phyloP scores from a whole-genome alignment of 2,888 invertebrate genomes.

The Hydrotaea diabolus region DNA sequence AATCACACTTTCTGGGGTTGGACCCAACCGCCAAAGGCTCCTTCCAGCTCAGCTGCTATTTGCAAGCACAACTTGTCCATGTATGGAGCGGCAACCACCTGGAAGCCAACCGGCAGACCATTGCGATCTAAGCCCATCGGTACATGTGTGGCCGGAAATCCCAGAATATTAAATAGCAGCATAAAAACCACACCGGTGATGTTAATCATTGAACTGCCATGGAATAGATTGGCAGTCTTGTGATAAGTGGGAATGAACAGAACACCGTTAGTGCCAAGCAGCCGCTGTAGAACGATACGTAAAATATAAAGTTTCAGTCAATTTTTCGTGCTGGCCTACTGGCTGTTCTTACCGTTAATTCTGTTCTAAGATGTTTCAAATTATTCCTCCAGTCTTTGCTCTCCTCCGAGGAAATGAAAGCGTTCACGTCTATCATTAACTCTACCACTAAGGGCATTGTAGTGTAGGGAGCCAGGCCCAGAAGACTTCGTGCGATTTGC shows the following conservation, averaged over 20 bases:
- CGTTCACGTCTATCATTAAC: slow-evolving; percentile 71
- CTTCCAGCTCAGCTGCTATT: slow-evolving; percentile 90
- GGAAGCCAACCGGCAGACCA: slow-evolving; percentile 88
- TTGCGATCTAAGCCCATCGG: slow-evolving; percentile 85
- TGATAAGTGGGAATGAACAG: slow-evolving; percentile 88
- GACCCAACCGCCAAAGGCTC: slow-evolving; percentile 91
- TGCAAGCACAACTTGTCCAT: slow-evolving; percentile 91
- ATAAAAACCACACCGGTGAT: slow-evolving; percentile 72
- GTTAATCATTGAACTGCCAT: slow-evolving; percentile 83
- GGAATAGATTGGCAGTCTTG: slow-evolving; percentile 85
- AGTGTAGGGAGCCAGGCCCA: slow-evolving; percentile 76
- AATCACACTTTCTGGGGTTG: slow-evolving; percentile 80
- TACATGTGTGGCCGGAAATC: slow-evolving; percentile 88
- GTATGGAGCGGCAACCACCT: slow-evolving; percentile 88
- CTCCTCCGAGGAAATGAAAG: slow-evolving; percentile 68
- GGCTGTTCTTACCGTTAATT: slow-evolving; percentile 71
- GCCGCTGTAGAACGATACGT: slow-evolving; percentile 66
- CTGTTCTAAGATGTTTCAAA: slow-evolving; percentile 65
- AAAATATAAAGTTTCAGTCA: neutral
- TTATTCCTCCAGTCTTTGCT: slow-evolving; percentile 71
- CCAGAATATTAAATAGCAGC: slow-evolving; percentile 82
- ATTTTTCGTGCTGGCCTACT: neutral
- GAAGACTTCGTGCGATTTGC: slow-evolving; percentile 72
- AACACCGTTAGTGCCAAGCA: slow-evolving; percentile 87
- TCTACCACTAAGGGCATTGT: slow-evolving; percentile 76